Conservation (phyloP, 2,113 vertebrate species). For the Peromyscus californicus region DNA sequence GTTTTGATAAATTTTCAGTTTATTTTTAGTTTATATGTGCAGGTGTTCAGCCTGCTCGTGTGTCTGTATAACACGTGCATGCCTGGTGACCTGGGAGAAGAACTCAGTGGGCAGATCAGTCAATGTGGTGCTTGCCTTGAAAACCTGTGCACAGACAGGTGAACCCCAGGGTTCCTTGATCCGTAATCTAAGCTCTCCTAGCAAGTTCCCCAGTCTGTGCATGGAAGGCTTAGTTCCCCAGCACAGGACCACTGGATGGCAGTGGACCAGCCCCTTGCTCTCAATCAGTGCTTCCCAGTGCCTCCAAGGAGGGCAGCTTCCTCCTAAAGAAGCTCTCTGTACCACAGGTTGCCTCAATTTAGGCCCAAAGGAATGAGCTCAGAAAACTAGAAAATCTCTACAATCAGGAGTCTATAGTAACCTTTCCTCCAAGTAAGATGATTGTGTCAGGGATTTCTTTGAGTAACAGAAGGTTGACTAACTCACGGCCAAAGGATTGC, state of each 20-base stretch:
- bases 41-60: too few species aligned
- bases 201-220: fast-evolving
- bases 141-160: fast-evolving
- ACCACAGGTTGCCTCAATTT: background rate
- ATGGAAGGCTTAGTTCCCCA: background rate
- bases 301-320: too few species aligned
- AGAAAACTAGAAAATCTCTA: background rate
- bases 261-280: too few species aligned
- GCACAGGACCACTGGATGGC: background rate
- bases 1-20: background rate
- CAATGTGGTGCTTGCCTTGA: too few species aligned
- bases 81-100: background rate
- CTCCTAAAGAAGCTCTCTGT: background rate
- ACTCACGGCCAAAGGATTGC: background rate
- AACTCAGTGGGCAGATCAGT: background rate
- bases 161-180: fast-evolving
- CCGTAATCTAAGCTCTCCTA: too few species aligned
- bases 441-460: too few species aligned
- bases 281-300: background rate
- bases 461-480: background rate
- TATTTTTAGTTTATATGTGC: background rate
- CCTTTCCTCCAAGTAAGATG: background rate
- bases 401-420: background rate
- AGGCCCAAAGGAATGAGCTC: background rate
- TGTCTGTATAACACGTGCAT: background rate